Conservation (phyloP, 2,888 invertebrate species). For the Morpho deidamia region DNA sequence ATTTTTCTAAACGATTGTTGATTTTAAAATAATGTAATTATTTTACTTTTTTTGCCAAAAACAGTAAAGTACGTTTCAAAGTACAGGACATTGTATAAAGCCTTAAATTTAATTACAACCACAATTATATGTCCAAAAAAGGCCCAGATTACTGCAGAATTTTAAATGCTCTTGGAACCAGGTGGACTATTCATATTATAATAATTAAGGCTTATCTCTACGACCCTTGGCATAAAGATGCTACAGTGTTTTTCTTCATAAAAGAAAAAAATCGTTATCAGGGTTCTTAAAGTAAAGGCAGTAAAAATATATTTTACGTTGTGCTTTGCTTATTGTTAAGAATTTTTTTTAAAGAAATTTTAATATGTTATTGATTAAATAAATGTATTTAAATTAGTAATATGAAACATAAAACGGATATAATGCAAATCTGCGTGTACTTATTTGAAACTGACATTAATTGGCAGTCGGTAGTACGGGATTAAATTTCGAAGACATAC, state of each 20-base stretch:
- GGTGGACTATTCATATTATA: conserved; percentile 6
- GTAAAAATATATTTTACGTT: neutral
- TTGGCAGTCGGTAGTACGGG: conserved; percentile 42
- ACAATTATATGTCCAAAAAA: neutral
- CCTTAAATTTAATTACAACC: neutral
- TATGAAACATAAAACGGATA: neutral
- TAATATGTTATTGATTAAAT: too few relatives aligned
- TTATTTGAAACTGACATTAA: conserved; percentile 22
- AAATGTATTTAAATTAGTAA: neutral
- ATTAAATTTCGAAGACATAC: conserved; percentile 39
- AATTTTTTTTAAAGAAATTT: too few relatives aligned
- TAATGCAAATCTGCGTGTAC: neutral
- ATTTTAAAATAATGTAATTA: too few relatives aligned
- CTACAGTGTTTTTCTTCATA: neutral
- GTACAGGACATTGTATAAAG: neutral
- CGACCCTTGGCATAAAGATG: neutral
- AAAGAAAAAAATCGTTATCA: too few relatives aligned
- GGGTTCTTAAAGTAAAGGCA: too few relatives aligned
- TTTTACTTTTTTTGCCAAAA: neutral
- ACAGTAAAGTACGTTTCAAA: neutral
- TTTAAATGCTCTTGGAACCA: conserved; percentile 1
- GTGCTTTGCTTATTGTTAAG: too few relatives aligned
- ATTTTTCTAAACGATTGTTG: too few relatives aligned
- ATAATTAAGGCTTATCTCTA: neutral
- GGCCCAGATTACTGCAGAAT: neutral